These are phyloP conservation scores for Botia almorhae DNA, from an alignment of 2,797 vertebrate species.

Conservation along the genomic window DNA sequence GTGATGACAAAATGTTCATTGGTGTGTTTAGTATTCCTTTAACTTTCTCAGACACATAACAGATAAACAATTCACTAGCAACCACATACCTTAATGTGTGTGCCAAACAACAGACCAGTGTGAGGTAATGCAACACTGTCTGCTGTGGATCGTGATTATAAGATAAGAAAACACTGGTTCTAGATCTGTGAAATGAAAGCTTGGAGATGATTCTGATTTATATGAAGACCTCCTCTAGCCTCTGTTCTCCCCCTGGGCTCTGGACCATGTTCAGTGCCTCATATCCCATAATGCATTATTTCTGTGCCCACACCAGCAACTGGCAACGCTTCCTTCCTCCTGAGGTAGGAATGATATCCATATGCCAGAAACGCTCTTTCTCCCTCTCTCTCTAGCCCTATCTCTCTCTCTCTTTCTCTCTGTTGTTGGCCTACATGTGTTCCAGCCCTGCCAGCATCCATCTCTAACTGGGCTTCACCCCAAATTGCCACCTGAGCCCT, in stretches of 20 bases:
- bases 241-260: constrained; percentile 28
- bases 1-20: too few relatives aligned
- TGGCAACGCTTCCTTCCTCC: constrained; percentile 56
- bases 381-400: neutral
- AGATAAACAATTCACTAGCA: too few relatives aligned
- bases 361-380: constrained; percentile 73
- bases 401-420: neutral
- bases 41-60: too few relatives aligned
- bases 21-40: too few relatives aligned
- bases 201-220: constrained; percentile 47
- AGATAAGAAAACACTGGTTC: neutral
- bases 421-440: constrained; percentile 63
- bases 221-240: constrained; percentile 17
- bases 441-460: constrained; percentile 66
- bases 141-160: neutral
- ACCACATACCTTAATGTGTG: too few relatives aligned
- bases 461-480: constrained; percentile 19
- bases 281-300: constrained; percentile 43
- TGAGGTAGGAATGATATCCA: constrained; percentile 67
- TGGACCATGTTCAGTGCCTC: constrained; percentile 38
- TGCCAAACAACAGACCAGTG: neutral
- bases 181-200: constrained; percentile 35
- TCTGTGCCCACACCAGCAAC: constrained; percentile 64
- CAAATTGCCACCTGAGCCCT: constrained; percentile 28
- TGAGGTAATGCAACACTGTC: neutral